Base-by-base conservation (phyloP, 23 tunicate genomes). In the Clavelina lepadiformis region DNA sequence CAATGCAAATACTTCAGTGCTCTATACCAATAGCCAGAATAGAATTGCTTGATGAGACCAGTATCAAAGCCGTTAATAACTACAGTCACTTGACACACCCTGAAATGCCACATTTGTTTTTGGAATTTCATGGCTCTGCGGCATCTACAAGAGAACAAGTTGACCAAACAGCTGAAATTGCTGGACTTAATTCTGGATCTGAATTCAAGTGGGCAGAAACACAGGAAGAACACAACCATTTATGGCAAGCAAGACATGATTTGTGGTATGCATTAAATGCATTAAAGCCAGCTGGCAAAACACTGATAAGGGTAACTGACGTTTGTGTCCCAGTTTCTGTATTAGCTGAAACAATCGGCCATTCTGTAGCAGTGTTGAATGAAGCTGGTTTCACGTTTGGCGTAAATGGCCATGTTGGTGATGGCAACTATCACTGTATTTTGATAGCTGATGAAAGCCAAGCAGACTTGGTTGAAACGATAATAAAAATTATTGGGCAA, bases 391-490 rank as follows among this genome's bases (percentile, higher is more conserved):
- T 78, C 6, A 1, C 36, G 5, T n/a, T n/a, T n/a, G 79, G 80
- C 1, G 76, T 86, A 0, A 31, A 86, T 0, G 99, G 99, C 21
- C 99, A 94, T 71, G 91, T 94, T 31, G 99, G 99, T 6, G 99
- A 94, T 70, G 99, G 99, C 26, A 94, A 94, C 71, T 94, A 75
- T 63, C 99, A 94, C 53, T 80, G 85, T 38, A 0, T 75, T 3
- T 13, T 86, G 27, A 44, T 72, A 22, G 46, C 80, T 34, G 8
- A 27, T 32, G 46, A 51, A 44, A 71, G 69, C 22, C 94, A 79
- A 47, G 3, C 46, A 18, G 20, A 58, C 20, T 4, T 19, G 13
- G 68, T 38, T 3, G 33, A 61, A 45, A 47, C 63, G 31, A 47
- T 63, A 2, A 73, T 75, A 4, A 51, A 63, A 3, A 52, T 37